Percentiles rank a stretch among this genome's conserved stretches.
These are phyloP conservation scores for Colletes latitarsis DNA, from an alignment of 1,140 invertebrate genomes.

Conservation along the genomic window DNA sequence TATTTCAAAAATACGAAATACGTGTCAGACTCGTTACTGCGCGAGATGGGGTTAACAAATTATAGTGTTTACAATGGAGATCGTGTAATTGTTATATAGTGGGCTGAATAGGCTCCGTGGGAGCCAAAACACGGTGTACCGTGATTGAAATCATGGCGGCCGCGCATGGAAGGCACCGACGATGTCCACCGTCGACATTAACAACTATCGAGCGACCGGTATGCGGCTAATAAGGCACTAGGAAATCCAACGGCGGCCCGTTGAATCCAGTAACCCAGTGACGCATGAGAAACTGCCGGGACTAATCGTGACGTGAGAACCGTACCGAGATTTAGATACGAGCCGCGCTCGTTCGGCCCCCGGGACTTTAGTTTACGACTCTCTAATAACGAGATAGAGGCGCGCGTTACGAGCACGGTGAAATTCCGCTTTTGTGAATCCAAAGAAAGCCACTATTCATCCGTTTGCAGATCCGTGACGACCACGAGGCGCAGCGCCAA, in stretches of 20 bases:
- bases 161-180: slow-evolving; percentile 1
- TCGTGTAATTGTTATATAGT: too few relatives aligned
- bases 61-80: too few relatives aligned
- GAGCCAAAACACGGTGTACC: not conserved
- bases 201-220: not conserved
- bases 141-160: slow-evolving; percentile 15
- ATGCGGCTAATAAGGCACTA: slow-evolving; percentile 46
- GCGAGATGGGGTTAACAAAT: too few relatives aligned
- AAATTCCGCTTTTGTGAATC: slow-evolving; percentile 56
- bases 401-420: slow-evolving; percentile 44
- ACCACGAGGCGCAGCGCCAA: slow-evolving; percentile 5
- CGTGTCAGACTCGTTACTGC: too few relatives aligned
- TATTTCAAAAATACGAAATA: too few relatives aligned
- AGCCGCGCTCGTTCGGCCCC: slow-evolving; percentile 18
- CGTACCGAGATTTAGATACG: slow-evolving; percentile 54
- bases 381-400: slow-evolving; percentile 58
- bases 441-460: slow-evolving; percentile 57
- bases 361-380: slow-evolving; percentile 51
- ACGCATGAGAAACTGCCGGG: slow-evolving; percentile 58
- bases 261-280: slow-evolving; percentile 67
- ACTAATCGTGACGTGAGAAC: slow-evolving; percentile 64
- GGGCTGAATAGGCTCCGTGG: too few relatives aligned
- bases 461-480: slow-evolving; percentile 40
- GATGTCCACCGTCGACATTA: not conserved
- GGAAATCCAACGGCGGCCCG: slow-evolving; percentile 22